Conservation (phyloP, 1,140 invertebrate species). For the Platorchestia sp. region DNA sequence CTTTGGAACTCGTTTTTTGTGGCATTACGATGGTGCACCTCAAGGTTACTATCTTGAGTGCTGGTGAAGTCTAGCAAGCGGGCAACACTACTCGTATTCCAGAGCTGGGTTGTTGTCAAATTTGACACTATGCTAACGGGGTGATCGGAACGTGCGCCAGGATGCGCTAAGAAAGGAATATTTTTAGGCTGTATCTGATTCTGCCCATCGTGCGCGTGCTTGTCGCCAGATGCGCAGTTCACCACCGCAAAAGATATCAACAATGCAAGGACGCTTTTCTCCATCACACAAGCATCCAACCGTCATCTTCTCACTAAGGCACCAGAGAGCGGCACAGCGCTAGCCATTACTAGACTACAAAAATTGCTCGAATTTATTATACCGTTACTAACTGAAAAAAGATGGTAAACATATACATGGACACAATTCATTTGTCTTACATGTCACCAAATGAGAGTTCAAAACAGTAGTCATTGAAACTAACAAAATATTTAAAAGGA, state of each 20-base stretch:
- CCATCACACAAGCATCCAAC: not conserved
- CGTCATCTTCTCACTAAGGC: not conserved
- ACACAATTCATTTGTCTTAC: not conserved
- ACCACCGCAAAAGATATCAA: not conserved
- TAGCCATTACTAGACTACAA: not conserved
- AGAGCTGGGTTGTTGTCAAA: not conserved
- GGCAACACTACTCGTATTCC: not conserved
- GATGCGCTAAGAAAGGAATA: not conserved
- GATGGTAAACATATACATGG: not conserved
- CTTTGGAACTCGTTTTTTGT: not conserved
- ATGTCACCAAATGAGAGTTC: not conserved
- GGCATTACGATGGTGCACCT: not conserved
- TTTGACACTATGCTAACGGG: not conserved
- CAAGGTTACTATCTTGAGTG: not conserved
- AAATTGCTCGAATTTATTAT: not conserved
- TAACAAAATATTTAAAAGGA: not conserved
- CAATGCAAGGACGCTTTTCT: slow-evolving; percentile 6
- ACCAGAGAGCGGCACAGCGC: not conserved
- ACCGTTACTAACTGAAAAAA: not conserved
- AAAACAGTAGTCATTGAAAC: not conserved
- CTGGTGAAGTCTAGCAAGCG: not conserved
- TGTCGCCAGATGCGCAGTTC: not conserved
- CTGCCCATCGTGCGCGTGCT: not conserved
- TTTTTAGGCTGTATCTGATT: not conserved
- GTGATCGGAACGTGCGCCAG: not conserved